A percentile compares a stretch with the other conserved stretches of the same genome.
These are phyloP conservation scores for Lagria hirta DNA, from an alignment of 2,888 invertebrate genomes.

Conservation along the genomic window DNA sequence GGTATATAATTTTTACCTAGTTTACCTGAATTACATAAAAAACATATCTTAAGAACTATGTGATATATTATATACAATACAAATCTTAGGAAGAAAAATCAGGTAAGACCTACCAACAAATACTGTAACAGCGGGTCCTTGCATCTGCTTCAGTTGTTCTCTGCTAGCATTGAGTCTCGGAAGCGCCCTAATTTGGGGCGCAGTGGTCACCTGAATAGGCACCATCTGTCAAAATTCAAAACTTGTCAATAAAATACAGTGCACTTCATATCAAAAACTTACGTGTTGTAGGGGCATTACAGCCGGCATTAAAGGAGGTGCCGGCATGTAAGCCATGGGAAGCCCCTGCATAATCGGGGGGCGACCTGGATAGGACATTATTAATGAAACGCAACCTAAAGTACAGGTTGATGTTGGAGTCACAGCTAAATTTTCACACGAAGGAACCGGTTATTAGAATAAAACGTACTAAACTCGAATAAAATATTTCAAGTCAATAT, in stretches of 20 bases:
- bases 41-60: no score
- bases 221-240: constrained; percentile 56
- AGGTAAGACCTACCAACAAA: constrained; percentile 85
- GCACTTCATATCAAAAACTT: constrained; percentile 51
- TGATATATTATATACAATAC: no score
- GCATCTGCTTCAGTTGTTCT: constrained; percentile 52
- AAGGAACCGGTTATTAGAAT: no score
- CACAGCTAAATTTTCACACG: no score
- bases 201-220: constrained; percentile 55
- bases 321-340: constrained; percentile 62
- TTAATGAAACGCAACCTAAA: no score
- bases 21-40: no score
- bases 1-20: no score
- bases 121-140: constrained; percentile 92
- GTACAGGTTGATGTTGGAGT: no score
- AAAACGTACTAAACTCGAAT: no score
- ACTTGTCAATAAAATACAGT: constrained; percentile 16
- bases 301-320: constrained; percentile 71
- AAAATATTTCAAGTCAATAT: no score
- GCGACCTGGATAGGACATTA: constrained; percentile 88
- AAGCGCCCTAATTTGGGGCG: constrained; percentile 52
- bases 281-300: constrained; percentile 75
- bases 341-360: constrained; percentile 77
- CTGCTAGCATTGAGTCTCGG: constrained; percentile 51
- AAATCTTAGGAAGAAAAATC: no score